A percentile compares a stretch with the other conserved stretches of the same genome.
Conservation (phyloP, 1,140 invertebrate species). For the Drosophila mojavensis region DNA sequence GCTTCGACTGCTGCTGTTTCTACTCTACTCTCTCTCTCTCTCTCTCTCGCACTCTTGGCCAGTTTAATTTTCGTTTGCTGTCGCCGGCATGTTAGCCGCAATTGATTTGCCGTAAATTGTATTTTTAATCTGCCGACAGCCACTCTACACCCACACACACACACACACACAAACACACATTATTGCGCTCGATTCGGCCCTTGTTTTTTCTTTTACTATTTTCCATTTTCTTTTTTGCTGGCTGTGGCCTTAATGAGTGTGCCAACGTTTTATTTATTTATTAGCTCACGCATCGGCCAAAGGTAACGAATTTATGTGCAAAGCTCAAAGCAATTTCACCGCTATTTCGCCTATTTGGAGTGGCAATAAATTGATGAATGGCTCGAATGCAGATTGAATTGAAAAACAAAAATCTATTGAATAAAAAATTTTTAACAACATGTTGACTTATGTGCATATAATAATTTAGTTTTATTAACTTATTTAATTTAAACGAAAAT, state of each 20-base stretch:
- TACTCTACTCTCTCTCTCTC: constrained; percentile 1
- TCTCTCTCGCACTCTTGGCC: constrained; percentile 25
- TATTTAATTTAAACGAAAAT: too few relatives aligned
- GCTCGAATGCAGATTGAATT: too few relatives aligned
- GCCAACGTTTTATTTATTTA: constrained; percentile 64
- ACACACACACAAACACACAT: neutral
- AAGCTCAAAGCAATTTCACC: neutral
- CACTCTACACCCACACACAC: constrained; percentile 17
- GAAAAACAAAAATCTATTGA: neutral
- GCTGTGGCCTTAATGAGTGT: constrained; percentile 54
- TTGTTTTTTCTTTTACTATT: constrained; percentile 18
- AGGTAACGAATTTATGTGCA: neutral
- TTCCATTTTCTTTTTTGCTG: neutral
- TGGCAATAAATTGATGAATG: neutral
- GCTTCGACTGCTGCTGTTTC: constrained; percentile 54
- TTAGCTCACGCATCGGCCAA: constrained; percentile 23
- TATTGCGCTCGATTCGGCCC: constrained; percentile 35
- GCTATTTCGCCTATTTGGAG: neutral
- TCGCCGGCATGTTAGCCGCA: constrained; percentile 71
- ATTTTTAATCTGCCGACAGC: constrained; percentile 77
- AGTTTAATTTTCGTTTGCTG: constrained; percentile 68
- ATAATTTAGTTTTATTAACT: too few relatives aligned
- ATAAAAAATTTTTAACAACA: neutral
- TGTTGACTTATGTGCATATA: too few relatives aligned
- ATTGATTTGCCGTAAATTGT: constrained; percentile 79